phyloP scores from a whole-genome alignment of 2,888 invertebrate genomes.

The Caprella mutica region DNA sequence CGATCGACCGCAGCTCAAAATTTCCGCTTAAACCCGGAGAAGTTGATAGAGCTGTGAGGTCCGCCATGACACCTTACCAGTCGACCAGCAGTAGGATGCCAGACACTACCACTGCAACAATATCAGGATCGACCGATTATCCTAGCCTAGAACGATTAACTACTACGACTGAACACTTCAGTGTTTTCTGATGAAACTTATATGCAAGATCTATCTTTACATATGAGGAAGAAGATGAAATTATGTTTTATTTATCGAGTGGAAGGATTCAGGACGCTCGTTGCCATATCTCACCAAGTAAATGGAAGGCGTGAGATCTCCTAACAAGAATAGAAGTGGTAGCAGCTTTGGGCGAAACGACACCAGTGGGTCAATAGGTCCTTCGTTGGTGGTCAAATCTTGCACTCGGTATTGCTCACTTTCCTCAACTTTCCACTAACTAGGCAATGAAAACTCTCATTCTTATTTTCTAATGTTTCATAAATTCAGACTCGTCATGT shows the following conservation, averaged over 20 bases:
- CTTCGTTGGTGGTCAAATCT: constrained; percentile 9
- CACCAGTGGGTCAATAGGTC: constrained; percentile 10
- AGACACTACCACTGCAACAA: background rate
- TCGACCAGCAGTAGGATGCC: background rate
- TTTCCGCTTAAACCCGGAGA: constrained; percentile 8
- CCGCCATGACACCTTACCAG: constrained; percentile 11
- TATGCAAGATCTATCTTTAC: background rate
- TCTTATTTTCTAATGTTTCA: too few species aligned
- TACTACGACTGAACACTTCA: background rate
- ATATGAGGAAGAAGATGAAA: background rate
- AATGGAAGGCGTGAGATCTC: too few species aligned
- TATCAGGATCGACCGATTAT: too few species aligned
- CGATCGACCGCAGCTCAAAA: too few species aligned
- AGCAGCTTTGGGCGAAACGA: constrained; percentile 2
- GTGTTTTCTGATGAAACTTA: background rate
- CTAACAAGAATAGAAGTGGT: constrained; percentile 2
- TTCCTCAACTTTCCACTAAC: too few species aligned
- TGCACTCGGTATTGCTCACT: too few species aligned
- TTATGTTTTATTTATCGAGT: background rate
- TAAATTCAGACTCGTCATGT: too few species aligned
- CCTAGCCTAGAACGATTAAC: background rate
- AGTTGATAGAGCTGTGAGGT: constrained; percentile 9
- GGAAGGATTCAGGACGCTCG: background rate
- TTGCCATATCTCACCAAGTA: too few species aligned
- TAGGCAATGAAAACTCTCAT: too few species aligned